Base-by-base conservation (phyloP, 2,888 invertebrate species). In the Uloborus plumipes region DNA sequence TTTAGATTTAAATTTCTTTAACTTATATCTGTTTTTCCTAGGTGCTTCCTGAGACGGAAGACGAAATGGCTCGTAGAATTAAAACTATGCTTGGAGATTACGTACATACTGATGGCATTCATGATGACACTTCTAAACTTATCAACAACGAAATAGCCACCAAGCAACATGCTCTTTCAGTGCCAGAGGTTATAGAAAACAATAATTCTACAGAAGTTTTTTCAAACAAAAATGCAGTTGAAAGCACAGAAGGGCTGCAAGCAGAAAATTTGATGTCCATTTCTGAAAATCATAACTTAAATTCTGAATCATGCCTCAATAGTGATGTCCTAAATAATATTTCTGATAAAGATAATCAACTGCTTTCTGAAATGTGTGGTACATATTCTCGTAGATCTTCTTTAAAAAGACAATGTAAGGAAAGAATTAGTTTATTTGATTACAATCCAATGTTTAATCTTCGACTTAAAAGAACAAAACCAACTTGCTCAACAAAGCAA, bases 61-160 rank as follows among this genome's bases (percentile, higher is more conserved):
- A 86, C 81, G 86, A 85, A 55, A 86, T 85, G 53, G 67, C 84
- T 6, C 84, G 84, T 55, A 74, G 85, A 53, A 86, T 86, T 47
- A 85, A 85, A 80, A 70, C 59, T 2, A 84, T 79, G 58, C 59
- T 85, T 49, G 86, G 86, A 49, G 81, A 82, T 53, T 82, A 71
- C 72, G 64, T 55, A 15, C 71, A 64, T 59, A 62, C 66, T 26
- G 59, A 67, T 50, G 75, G 71, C 22, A 20, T 14, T 15, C 15
- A 20, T 22, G 31, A 20, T 39, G 61, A 61, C 20, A 61, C 67
- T 55, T 53, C n/a, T 62, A 50, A 62, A 47, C 59, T 39, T 62
- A n/a, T 59, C 22, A 20, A 14, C 2, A 31, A 3, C 4, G 64
- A 64, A 49, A 13, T 1, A 26, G 39, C 9, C 7, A 39, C 39